A percentile compares a stretch with the other conserved stretches of the same genome.
Evolutionary conservation across 2,888 invertebrate genomes (phyloP).

Genomic region (Campopleginae sp.): DNA sequence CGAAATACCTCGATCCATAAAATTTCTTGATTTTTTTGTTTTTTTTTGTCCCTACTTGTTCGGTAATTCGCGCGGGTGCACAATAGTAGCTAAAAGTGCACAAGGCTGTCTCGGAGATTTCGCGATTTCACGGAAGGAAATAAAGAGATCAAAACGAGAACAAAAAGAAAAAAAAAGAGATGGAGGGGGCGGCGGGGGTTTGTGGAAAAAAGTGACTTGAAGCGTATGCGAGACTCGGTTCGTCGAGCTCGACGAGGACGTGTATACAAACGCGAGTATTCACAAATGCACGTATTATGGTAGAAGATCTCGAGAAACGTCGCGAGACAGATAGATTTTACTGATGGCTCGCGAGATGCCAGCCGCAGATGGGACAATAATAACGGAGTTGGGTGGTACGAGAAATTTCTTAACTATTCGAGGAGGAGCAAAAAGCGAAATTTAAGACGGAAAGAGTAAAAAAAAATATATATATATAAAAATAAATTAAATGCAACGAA

Average conservation of each 20-base stretch:
- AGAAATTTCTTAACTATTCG: slow-evolving; percentile 31
- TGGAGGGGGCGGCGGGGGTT: not conserved
- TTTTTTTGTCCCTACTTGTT: not conserved
- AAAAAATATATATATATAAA: no score
- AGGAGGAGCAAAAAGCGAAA: slow-evolving; percentile 8
- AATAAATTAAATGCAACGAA: slow-evolving; percentile 2
- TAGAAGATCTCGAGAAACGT: slow-evolving; percentile 12
- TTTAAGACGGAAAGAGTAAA: not conserved
- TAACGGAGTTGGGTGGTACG: slow-evolving; percentile 59
- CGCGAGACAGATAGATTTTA: slow-evolving; percentile 61
- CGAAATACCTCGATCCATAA: not conserved
- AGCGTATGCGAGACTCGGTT: slow-evolving; percentile 63
- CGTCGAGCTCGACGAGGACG: slow-evolving; percentile 61
- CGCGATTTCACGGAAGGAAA: slow-evolving; percentile 48
- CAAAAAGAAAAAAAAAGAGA: slow-evolving; percentile 33
- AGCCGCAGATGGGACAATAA: slow-evolving; percentile 66
- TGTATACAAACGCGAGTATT: not conserved
- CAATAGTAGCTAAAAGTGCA: not conserved
- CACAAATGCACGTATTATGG: slow-evolving; percentile 6
- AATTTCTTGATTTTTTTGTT: not conserved
- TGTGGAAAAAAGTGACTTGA: slow-evolving; percentile 8
- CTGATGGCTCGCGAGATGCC: slow-evolving; percentile 65
- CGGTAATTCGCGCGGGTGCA: not conserved
- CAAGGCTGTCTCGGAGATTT: slow-evolving; percentile 47
- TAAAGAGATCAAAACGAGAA: slow-evolving; percentile 24